These are phyloP conservation scores for Conger conger DNA, from an alignment of 2,113 vertebrate genomes.

Conservation along the genomic window DNA sequence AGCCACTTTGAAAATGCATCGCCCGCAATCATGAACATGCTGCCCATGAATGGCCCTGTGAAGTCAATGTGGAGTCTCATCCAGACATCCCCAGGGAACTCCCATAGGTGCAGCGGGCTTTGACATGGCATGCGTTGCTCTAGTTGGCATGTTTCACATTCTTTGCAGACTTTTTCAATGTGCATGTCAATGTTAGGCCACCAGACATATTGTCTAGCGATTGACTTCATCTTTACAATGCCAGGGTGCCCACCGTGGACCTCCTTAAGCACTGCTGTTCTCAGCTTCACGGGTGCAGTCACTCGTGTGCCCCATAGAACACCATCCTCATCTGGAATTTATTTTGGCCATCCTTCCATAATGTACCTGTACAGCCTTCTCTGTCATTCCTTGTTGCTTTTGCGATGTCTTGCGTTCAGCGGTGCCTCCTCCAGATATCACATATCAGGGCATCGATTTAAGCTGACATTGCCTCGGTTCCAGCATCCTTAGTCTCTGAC, in stretches of 20 bases:
- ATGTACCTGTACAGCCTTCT: background rate
- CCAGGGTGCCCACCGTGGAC: conserved; percentile 18
- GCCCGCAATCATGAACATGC: conserved; percentile 29
- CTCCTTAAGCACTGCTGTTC: conserved; percentile 22
- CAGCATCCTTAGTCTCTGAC: background rate
- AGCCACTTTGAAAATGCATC: conserved; percentile 28
- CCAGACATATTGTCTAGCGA: background rate
- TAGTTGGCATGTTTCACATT: conserved; percentile 23
- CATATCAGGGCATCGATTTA: background rate
- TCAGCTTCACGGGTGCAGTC: conserved; percentile 6
- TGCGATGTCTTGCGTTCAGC: background rate
- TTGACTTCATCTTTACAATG: conserved; percentile 26
- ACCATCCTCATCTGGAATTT: background rate
- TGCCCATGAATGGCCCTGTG: conserved; percentile 22
- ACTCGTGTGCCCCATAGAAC: conserved; percentile 15
- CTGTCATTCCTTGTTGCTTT: background rate
- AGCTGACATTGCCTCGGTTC: background rate
- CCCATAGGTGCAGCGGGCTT: conserved; percentile 31
- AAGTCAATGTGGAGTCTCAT: conserved; percentile 32
- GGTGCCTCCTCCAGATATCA: background rate
- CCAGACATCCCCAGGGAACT: conserved; percentile 28
- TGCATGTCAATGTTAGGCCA: conserved; percentile 25
- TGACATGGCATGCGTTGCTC: conserved; percentile 4
- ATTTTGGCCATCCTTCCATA: conserved; percentile 3
- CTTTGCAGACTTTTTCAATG: background rate